Conservation (phyloP, 2,797 vertebrate genomes). For the Urocyon cinereoargenteus region DNA sequence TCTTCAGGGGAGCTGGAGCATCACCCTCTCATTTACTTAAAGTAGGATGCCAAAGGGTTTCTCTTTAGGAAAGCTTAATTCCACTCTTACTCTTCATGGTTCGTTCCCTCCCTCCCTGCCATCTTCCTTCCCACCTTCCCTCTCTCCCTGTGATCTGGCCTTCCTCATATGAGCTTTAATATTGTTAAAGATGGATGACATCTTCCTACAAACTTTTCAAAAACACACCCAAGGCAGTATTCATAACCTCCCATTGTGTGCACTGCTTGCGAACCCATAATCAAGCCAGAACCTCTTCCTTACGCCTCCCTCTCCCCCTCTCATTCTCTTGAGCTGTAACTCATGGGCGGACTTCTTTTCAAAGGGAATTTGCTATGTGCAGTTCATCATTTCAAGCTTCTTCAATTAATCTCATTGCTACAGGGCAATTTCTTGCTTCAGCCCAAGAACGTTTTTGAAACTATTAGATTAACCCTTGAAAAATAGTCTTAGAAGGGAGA, state of each 20-base stretch:
- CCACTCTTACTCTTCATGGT: not conserved
- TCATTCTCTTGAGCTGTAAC: not conserved
- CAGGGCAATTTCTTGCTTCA: not conserved
- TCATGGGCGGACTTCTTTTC: not conserved
- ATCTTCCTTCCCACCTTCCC: not conserved
- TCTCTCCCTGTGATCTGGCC: not conserved
- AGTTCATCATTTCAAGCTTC: conserved; percentile 44
- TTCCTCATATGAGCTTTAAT: not conserved
- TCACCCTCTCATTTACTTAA: not conserved
- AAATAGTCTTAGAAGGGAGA: conserved; percentile 59
- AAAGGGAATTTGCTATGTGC: conserved; percentile 8
- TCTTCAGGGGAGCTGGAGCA: not conserved
- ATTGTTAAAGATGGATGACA: not conserved
- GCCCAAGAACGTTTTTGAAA: conserved; percentile 44
- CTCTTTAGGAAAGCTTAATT: conserved; percentile 21
- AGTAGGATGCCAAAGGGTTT: not conserved
- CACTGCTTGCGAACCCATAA: not conserved
- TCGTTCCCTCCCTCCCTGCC: no score
- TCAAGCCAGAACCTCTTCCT: not conserved
- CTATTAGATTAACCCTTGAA: conserved; percentile 39
- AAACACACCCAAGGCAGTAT: not conserved
- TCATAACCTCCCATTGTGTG: not conserved
- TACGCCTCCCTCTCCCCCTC: not conserved
- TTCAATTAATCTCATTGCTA: conserved; percentile 50
- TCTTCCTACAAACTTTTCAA: not conserved